Evolutionary conservation across 2,113 vertebrate genomes (phyloP).

Genomic region (Scomber colias): DNA sequence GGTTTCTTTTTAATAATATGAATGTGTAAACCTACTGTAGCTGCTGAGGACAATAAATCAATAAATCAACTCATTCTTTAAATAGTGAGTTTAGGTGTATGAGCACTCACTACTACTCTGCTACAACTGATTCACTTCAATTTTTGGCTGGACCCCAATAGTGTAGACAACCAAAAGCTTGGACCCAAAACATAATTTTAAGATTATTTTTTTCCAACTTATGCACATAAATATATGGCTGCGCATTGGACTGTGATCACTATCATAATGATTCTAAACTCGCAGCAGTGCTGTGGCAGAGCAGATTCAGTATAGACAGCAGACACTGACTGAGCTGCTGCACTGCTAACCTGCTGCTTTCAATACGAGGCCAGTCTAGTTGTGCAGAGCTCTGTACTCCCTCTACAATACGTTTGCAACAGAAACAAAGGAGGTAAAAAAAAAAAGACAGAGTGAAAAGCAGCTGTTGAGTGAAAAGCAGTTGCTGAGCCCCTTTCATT

Average conservation of each 20-base stretch:
- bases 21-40: too few relatives aligned
- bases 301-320: constrained; percentile 2
- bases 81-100: too few relatives aligned
- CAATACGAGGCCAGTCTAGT: background rate
- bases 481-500: constrained; percentile 52
- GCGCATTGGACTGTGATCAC: background rate
- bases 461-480: constrained; percentile 19
- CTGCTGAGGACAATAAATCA: too few relatives aligned
- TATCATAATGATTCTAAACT: constrained; percentile 3
- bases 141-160: too few relatives aligned
- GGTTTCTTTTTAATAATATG: too few relatives aligned
- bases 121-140: too few relatives aligned
- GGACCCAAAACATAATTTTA: too few relatives aligned
- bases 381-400: background rate
- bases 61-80: too few relatives aligned
- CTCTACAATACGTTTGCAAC: background rate
- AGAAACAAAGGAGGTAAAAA: constrained; percentile 20
- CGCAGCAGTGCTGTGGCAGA: background rate
- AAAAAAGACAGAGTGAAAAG: background rate
- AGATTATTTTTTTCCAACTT: background rate
- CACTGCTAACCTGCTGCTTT: constrained; percentile 17
- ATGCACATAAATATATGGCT: background rate
- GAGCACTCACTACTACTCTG: background rate
- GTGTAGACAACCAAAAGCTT: too few relatives aligned
- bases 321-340: constrained; percentile 19